phyloP scores from a whole-genome alignment of 2,888 invertebrate species.

The Esperia sulphurella region DNA sequence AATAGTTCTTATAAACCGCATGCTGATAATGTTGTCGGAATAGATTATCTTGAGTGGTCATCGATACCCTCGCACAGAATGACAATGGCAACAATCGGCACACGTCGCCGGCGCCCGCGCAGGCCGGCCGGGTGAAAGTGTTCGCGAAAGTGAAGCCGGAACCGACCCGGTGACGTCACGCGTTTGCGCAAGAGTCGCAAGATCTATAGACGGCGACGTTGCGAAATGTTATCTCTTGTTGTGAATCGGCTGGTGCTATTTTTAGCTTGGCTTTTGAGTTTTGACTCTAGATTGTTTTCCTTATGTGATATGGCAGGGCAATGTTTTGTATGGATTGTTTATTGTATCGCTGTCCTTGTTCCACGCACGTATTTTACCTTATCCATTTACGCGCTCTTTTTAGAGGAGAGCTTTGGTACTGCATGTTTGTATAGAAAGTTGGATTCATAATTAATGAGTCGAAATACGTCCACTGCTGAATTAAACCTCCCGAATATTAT shows the following conservation, averaged over 20 bases:
- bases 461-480: too few species aligned
- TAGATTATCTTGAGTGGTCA: conserved; percentile 43
- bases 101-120: conserved; percentile 32
- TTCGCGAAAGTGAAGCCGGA: conserved; percentile 78
- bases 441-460: too few species aligned
- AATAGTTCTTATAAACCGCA: conserved; percentile 1
- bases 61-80: conserved; percentile 38
- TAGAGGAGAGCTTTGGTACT: background rate
- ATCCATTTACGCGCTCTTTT: conserved; percentile 5
- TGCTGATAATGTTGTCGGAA: conserved; percentile 28
- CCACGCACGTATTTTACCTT: conserved; percentile 10
- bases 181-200: conserved; percentile 61
- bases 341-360: background rate
- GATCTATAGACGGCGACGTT: conserved; percentile 27
- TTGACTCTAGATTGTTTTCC: conserved; percentile 17
- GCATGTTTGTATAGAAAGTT: too few species aligned
- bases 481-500: too few species aligned
- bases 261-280: conserved; percentile 17
- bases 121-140: conserved; percentile 66
- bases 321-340: background rate
- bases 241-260: conserved; percentile 33
- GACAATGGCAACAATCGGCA: conserved; percentile 32
- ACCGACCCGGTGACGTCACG: conserved; percentile 67
- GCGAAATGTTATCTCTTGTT: conserved; percentile 66
- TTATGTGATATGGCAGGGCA: background rate